Percentiles rank a stretch among this genome's conserved stretches.
Conservation (phyloP, 1,140 invertebrate genomes). For the Scaptomyza montana region DNA sequence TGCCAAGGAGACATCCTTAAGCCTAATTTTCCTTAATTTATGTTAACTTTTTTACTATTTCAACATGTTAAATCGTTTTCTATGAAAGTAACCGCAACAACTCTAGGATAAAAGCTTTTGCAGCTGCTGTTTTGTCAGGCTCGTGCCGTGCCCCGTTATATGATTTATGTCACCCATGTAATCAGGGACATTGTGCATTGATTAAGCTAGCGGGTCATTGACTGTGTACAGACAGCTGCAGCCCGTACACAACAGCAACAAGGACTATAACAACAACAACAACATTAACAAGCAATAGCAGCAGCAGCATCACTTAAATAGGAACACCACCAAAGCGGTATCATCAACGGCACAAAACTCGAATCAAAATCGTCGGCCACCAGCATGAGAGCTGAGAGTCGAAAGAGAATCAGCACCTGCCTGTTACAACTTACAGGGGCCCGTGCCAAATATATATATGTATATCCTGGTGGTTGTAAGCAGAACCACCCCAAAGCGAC, state of each 20-base stretch:
- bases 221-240: constrained; percentile 55
- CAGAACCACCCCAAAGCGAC: constrained; percentile 62
- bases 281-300: not conserved
- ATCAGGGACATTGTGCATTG: constrained; percentile 52
- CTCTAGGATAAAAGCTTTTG: constrained; percentile 59
- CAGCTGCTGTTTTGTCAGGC: constrained; percentile 48
- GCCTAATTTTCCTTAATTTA: too few species aligned
- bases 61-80: too few species aligned
- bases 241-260: constrained; percentile 1
- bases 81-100: not conserved
- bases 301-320: constrained; percentile 52
- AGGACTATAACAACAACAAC: not conserved
- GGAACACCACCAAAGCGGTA: constrained; percentile 11
- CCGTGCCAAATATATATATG: constrained; percentile 59
- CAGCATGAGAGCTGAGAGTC: constrained; percentile 62
- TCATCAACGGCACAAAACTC: constrained; percentile 34
- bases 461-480: constrained; percentile 72
- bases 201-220: constrained; percentile 78
- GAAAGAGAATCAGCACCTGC: constrained; percentile 59
- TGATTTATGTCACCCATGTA: constrained; percentile 80
- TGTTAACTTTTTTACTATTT: too few species aligned
- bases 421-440: constrained; percentile 75
- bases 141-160: constrained; percentile 40
- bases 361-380: constrained; percentile 64
- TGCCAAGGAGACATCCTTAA: too few species aligned